These are phyloP conservation scores for Aleiodes alternator DNA, from an alignment of 2,888 invertebrate genomes.

Conservation along the genomic window DNA sequence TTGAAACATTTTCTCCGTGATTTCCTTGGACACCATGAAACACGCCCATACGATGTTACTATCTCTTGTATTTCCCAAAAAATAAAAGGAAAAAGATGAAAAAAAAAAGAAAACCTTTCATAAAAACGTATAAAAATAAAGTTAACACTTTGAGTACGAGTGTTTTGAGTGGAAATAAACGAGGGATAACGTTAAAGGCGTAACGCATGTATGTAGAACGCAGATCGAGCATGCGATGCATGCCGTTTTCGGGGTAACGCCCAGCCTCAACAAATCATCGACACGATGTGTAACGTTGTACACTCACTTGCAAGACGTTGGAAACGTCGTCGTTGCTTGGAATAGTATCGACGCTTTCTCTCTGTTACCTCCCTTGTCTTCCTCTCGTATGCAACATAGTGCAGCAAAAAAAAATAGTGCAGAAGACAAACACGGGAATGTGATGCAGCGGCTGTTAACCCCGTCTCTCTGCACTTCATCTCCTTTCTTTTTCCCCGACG, in stretches of 20 bases:
- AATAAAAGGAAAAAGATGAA: background rate
- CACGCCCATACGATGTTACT: constrained; percentile 50
- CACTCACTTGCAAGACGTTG: constrained; percentile 20
- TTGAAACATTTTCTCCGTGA: constrained; percentile 20
- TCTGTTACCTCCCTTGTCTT: constrained; percentile 25
- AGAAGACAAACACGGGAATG: background rate
- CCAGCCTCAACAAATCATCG: constrained; percentile 71
- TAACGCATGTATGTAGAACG: constrained; percentile 50
- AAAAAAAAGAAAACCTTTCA: background rate
- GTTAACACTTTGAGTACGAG: constrained; percentile 21
- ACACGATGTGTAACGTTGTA: constrained; percentile 45
- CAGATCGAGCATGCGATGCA: constrained; percentile 63
- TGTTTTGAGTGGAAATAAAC: constrained; percentile 41
- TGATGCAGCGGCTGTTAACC: constrained; percentile 18
- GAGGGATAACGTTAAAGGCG: constrained; percentile 36
- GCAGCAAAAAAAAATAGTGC: background rate
- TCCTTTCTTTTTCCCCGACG: background rate
- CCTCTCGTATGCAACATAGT: constrained; percentile 6
- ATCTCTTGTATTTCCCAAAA: background rate
- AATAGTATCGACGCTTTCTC: constrained; percentile 38
- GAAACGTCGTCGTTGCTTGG: constrained; percentile 28
- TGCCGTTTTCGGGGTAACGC: constrained; percentile 63
- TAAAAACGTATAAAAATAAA: constrained; percentile 29
- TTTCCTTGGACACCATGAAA: constrained; percentile 27
- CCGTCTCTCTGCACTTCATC: background rate